Evolutionary conservation across 2,797 vertebrate species (phyloP).

Genomic region (Myotis myotis): DNA sequence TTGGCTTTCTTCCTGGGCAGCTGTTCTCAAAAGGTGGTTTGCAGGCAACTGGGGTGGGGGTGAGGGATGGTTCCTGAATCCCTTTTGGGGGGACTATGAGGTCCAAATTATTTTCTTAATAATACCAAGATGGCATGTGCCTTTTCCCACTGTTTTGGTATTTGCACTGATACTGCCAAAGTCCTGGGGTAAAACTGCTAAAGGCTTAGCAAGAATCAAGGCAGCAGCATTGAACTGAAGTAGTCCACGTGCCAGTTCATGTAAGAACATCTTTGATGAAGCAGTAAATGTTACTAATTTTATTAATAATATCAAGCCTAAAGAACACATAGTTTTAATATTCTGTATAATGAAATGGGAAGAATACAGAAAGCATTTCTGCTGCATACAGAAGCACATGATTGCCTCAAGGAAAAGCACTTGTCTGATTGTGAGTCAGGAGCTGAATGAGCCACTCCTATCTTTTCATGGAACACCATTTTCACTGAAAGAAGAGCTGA

Average conservation of each 20-base stretch:
- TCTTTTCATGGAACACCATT: constrained; percentile 19
- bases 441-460: background rate
- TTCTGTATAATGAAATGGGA: background rate
- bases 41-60: background rate
- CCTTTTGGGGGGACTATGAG: background rate
- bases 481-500: constrained; percentile 53
- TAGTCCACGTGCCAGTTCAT: background rate
- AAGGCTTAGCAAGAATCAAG: background rate
- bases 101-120: background rate
- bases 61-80: background rate
- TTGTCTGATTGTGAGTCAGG: background rate
- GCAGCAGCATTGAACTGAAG: background rate
- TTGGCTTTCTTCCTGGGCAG: background rate
- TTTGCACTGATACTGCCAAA: background rate
- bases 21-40: background rate
- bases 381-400: background rate
- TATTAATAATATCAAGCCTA: background rate
- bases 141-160: background rate
- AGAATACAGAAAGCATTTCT: background rate
- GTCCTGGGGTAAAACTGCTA: background rate
- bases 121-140: background rate
- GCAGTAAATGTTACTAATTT: background rate
- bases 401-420: background rate
- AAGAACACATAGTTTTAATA: background rate
- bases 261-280: background rate